Percentiles rank a stretch among this genome's conserved stretches.
These are phyloP conservation scores for Metalampra italica DNA, from an alignment of 2,888 invertebrate genomes.

Conservation along the genomic window DNA sequence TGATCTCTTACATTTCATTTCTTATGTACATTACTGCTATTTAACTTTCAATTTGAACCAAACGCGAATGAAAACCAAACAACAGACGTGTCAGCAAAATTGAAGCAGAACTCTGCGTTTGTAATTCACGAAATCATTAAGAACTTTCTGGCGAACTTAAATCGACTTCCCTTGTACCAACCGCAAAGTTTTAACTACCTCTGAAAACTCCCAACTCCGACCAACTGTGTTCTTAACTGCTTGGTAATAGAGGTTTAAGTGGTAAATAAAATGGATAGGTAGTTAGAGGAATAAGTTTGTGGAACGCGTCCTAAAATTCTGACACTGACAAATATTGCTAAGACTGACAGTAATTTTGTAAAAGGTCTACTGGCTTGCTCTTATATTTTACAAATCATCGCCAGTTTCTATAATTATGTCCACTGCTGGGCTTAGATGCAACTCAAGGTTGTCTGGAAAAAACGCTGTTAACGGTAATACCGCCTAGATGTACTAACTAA, in stretches of 20 bases:
- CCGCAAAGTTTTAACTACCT: slow-evolving; percentile 22
- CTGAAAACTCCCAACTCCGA: background rate
- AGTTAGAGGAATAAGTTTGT: background rate
- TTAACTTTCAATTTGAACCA: slow-evolving; percentile 2
- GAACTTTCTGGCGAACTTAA: slow-evolving; percentile 45
- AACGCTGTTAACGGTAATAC: too few relatives aligned
- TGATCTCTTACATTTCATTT: too few relatives aligned
- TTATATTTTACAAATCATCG: background rate
- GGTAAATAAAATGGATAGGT: slow-evolving; percentile 1
- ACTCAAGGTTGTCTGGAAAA: too few relatives aligned
- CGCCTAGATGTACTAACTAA: too few relatives aligned
- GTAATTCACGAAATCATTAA: slow-evolving; percentile 53
- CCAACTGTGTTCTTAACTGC: slow-evolving; percentile 9
- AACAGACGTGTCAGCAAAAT: slow-evolving; percentile 3
- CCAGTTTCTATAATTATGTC: too few relatives aligned
- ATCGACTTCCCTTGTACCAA: slow-evolving; percentile 52
- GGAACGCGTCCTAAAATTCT: slow-evolving; percentile 5
- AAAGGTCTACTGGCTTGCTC: slow-evolving; percentile 6
- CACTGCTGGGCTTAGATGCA: too few relatives aligned
- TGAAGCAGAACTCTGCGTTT: slow-evolving; percentile 30
- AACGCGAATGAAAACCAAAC: slow-evolving; percentile 1
- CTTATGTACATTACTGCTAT: background rate
- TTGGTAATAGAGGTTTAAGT: slow-evolving; percentile 7
- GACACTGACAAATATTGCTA: slow-evolving; percentile 29
- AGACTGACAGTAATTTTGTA: slow-evolving; percentile 16